These are phyloP conservation scores for Rhynchomys soricoides DNA, from an alignment of 2,113 vertebrate genomes.

Conservation along the genomic window DNA sequence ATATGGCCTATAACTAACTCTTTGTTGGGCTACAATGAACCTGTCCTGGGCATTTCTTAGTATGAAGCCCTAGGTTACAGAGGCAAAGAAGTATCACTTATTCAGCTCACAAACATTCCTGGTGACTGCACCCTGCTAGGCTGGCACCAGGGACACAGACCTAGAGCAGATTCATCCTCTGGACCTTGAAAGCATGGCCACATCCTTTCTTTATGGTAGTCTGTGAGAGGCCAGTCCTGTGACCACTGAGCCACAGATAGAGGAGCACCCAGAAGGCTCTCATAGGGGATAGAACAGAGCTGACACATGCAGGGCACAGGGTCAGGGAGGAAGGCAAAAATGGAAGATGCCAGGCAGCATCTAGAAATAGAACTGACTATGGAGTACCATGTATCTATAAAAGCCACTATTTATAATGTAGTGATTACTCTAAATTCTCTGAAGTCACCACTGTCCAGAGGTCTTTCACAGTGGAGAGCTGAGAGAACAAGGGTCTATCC, in stretches of 20 bases:
- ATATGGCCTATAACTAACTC: not conserved
- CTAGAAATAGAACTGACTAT: not conserved
- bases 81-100: not conserved
- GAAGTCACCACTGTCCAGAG: not conserved
- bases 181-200: not conserved
- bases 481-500: not conserved
- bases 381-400: fast-evolving
- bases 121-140: not conserved
- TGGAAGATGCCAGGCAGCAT: not conserved
- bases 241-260: not conserved
- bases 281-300: not conserved
- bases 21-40: not conserved
- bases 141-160: not conserved
- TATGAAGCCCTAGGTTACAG: not conserved
- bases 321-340: not conserved
- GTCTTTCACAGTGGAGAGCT: not conserved
- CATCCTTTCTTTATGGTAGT: not conserved
- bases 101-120: not conserved
- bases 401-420: not conserved
- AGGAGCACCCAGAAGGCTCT: no score
- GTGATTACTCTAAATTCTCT: not conserved
- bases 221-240: not conserved
- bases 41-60: not conserved
- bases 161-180: not conserved
- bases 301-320: not conserved